phyloP scores from a whole-genome alignment of 2,113 vertebrate species.

The Hypocryptadius cinnamomeus region DNA sequence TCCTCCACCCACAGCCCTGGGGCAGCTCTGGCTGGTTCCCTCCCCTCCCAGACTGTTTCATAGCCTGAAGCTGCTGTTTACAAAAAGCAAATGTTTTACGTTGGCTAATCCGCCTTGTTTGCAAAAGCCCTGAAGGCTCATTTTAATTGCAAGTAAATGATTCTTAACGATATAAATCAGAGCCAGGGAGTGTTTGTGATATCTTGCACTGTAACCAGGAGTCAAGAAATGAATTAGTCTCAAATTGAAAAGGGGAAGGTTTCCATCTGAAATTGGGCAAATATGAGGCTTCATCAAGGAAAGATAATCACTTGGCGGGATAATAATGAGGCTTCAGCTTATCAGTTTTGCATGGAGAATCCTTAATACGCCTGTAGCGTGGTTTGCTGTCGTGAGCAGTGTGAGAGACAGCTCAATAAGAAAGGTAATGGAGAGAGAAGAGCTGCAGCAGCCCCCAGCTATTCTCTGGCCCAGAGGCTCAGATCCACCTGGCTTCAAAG shows the following conservation, averaged over 20 bases:
- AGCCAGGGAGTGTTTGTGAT: slow-evolving; percentile 48
- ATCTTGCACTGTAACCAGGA: slow-evolving; percentile 63
- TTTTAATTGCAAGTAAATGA: slow-evolving; percentile 69
- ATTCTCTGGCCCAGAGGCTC: not conserved
- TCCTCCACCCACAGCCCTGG: not conserved
- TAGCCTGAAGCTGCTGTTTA: slow-evolving; percentile 45
- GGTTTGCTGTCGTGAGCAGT: not conserved
- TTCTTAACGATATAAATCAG: slow-evolving; percentile 68
- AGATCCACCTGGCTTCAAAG: not conserved
- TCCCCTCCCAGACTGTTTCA: not conserved
- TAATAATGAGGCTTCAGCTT: slow-evolving; percentile 63
- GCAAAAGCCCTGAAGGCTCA: slow-evolving; percentile 56
- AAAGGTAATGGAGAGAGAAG: slow-evolving; percentile 6
- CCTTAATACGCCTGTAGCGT: slow-evolving; percentile 34
- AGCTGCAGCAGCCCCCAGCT: not conserved
- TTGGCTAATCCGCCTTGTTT: slow-evolving; percentile 60
- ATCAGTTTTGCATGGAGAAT: slow-evolving; percentile 60
- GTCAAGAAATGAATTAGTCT: slow-evolving; percentile 65
- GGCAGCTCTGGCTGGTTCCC: not conserved
- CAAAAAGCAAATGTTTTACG: slow-evolving; percentile 54
- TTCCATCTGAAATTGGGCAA: slow-evolving; percentile 63
- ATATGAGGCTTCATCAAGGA: slow-evolving; percentile 64
- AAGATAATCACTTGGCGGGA: slow-evolving; percentile 61
- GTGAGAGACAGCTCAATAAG: slow-evolving; percentile 47
- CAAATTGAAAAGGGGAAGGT: slow-evolving; percentile 60